Conservation (phyloP, 2,797 vertebrate species). For the Scyliorhinus canicula region DNA sequence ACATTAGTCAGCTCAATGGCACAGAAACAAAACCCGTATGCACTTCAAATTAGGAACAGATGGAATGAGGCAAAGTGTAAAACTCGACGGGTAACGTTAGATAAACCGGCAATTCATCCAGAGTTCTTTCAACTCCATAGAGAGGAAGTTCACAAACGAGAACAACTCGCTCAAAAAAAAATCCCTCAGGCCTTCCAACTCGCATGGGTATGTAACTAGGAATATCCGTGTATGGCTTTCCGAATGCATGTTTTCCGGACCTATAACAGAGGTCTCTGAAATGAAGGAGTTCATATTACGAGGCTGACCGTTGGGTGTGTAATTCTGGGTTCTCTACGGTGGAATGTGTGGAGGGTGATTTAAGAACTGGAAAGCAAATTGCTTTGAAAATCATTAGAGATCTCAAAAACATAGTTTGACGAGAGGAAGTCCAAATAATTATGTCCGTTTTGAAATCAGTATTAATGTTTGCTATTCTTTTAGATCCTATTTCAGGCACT, state of each 20-base stretch:
- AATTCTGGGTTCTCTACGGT: neutral
- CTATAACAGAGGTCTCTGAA: neutral
- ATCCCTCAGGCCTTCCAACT: constrained; percentile 2
- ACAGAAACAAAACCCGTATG: neutral
- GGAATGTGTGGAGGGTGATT: neutral
- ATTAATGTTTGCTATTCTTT: neutral
- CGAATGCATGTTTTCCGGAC: neutral
- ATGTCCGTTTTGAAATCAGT: neutral
- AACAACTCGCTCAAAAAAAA: neutral
- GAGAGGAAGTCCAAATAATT: neutral
- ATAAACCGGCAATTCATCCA: neutral
- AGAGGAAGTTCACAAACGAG: neutral
- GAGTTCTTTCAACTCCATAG: neutral
- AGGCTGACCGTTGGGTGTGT: neutral
- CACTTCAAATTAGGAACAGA: neutral
- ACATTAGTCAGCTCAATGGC: neutral
- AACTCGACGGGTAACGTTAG: neutral
- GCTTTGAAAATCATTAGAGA: too few species aligned
- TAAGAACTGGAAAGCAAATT: neutral
- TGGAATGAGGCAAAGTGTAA: neutral
- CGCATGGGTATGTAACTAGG: neutral
- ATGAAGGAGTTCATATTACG: neutral
- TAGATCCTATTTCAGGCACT: neutral
- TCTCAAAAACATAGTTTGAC: neutral
- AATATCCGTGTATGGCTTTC: neutral